A percentile compares a stretch with the other conserved stretches of the same genome.
These are phyloP conservation scores for Zootermopsis nevadensis DNA, from an alignment of 2,888 invertebrate genomes.

Conservation along the genomic window DNA sequence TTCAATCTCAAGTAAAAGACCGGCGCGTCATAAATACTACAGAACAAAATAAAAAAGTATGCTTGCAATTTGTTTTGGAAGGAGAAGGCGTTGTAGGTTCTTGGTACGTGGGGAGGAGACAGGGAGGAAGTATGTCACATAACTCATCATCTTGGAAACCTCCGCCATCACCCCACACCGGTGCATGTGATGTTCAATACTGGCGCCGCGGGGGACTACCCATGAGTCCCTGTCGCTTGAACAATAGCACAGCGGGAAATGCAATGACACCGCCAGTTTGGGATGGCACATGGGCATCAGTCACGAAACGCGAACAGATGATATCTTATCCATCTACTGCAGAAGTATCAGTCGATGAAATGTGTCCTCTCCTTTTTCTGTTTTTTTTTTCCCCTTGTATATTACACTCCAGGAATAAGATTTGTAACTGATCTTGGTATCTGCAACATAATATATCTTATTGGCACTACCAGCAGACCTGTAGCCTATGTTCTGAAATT, in stretches of 20 bases:
- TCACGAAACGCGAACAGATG: slow-evolving; percentile 25
- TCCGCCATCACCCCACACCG: slow-evolving; percentile 1
- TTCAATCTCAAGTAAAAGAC: neutral
- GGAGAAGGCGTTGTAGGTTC: neutral
- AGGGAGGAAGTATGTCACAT: slow-evolving; percentile 3
- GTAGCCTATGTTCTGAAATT: too few relatives aligned
- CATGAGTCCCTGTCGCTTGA: slow-evolving; percentile 32
- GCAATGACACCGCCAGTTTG: slow-evolving; percentile 39
- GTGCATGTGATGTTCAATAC: slow-evolving; percentile 14
- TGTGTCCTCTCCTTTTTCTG: neutral
- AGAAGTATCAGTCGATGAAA: neutral
- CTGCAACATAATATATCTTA: too few relatives aligned
- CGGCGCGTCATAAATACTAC: neutral
- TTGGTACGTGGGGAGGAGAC: neutral
- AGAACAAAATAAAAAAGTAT: neutral
- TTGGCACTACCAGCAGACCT: too few relatives aligned
- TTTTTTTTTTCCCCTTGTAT: neutral
- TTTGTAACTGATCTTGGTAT: too few relatives aligned
- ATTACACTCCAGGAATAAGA: too few relatives aligned
- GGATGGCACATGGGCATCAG: slow-evolving; percentile 25
- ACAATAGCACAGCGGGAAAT: slow-evolving; percentile 22
- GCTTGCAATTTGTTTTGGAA: slow-evolving; percentile 9
- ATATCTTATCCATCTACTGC: slow-evolving; percentile 6
- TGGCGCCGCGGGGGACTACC: slow-evolving; percentile 20
- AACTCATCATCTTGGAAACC: slow-evolving; percentile 9